Percentiles rank a stretch among this genome's conserved stretches.
Evolutionary conservation across 2,888 invertebrate genomes (phyloP).

Genomic region (Eumacrocentrus americanus): DNA sequence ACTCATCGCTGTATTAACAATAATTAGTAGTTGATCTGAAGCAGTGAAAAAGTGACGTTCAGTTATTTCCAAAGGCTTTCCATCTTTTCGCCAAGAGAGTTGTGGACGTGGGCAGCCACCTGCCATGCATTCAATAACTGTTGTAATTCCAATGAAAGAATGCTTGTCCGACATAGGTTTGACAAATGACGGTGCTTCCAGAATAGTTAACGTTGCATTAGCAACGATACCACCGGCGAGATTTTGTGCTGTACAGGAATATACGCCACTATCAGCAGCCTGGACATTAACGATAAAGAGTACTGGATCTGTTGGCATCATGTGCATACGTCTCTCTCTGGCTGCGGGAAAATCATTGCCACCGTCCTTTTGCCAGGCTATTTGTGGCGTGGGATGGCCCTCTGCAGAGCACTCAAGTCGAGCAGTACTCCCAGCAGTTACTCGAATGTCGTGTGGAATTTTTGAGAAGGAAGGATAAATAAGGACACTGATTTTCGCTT

Average conservation of each 20-base stretch:
- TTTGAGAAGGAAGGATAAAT: slow-evolving; percentile 87
- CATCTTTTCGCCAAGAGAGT: slow-evolving; percentile 86
- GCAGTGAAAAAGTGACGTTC: slow-evolving; percentile 87
- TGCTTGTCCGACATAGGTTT: slow-evolving; percentile 86
- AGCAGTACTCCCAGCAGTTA: slow-evolving; percentile 84
- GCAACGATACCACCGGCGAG: slow-evolving; percentile 85
- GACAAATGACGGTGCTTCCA: slow-evolving; percentile 85
- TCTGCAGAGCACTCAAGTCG: slow-evolving; percentile 89
- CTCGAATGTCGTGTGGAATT: slow-evolving; percentile 82
- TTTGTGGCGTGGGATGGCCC: slow-evolving; percentile 87
- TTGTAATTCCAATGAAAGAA: slow-evolving; percentile 79
- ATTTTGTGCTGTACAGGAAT: slow-evolving; percentile 92
- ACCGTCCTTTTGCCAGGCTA: slow-evolving; percentile 91
- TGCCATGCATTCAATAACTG: slow-evolving; percentile 87
- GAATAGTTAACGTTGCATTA: slow-evolving; percentile 84
- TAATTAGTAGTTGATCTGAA: slow-evolving; percentile 86
- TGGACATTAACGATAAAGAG: slow-evolving; percentile 94
- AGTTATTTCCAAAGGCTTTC: slow-evolving; percentile 72
- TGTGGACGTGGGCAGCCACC: slow-evolving; percentile 83
- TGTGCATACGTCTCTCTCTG: slow-evolving; percentile 88
- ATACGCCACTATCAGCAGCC: slow-evolving; percentile 86
- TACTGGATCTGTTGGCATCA: slow-evolving; percentile 88
- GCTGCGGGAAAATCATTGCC: slow-evolving; percentile 95
- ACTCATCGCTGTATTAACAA: slow-evolving; percentile 76
- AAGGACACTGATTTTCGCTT: slow-evolving; percentile 84